Percentiles rank a stretch among this genome's conserved stretches.
These are phyloP conservation scores for Scaptodrosophila lebanonensis DNA, from an alignment of 1,140 invertebrate genomes.

Conservation along the genomic window DNA sequence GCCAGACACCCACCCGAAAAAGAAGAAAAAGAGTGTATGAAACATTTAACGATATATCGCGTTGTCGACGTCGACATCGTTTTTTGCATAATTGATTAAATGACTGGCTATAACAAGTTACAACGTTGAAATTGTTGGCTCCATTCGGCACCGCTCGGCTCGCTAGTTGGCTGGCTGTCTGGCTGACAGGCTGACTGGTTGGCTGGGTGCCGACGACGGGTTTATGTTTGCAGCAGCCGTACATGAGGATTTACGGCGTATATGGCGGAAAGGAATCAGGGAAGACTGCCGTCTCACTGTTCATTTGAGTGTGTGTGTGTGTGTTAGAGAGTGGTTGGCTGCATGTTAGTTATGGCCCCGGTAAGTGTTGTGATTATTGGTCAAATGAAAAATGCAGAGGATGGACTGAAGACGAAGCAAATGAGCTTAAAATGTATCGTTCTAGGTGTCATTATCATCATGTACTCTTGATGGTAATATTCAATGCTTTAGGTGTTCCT, in stretches of 20 bases:
- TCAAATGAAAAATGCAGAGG: constrained; percentile 55
- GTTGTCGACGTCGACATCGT: constrained; percentile 55
- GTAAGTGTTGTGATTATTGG: constrained; percentile 68
- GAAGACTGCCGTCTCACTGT: neutral
- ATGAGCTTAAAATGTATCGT: neutral
- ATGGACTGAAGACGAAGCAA: constrained; percentile 3
- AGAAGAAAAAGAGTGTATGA: constrained; percentile 20
- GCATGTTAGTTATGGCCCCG: constrained; percentile 57
- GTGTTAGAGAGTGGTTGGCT: constrained; percentile 13
- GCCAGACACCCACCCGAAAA: no score
- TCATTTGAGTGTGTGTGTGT: neutral
- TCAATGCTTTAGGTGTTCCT: no score
- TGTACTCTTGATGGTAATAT: no score
- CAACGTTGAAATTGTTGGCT: constrained; percentile 29
- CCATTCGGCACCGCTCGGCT: no score
- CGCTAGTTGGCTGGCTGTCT: constrained; percentile 3
- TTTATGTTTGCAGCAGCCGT: constrained; percentile 7
- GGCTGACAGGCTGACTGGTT: neutral
- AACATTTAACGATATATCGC: constrained; percentile 69
- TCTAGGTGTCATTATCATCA: neutral
- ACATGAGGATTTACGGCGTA: constrained; percentile 60
- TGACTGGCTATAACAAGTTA: constrained; percentile 58
- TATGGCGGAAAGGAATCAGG: constrained; percentile 45
- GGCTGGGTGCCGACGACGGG: neutral
- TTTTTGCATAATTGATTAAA: constrained; percentile 74